Conservation (phyloP, 2,888 invertebrate genomes). For the Hirtodrosophila duncani region DNA sequence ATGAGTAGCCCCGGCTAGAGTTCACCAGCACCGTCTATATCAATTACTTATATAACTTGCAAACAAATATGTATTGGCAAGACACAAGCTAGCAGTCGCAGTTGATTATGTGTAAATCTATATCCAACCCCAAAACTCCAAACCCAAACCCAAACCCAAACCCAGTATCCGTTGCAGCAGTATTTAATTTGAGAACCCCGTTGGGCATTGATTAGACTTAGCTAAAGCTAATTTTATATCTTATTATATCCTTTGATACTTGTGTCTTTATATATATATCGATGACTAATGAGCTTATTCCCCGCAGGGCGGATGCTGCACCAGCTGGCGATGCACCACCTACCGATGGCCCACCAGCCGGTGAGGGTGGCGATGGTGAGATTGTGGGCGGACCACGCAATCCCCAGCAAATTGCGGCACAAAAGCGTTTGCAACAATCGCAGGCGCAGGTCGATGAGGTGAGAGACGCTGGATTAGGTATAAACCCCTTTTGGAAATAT, state of each 20-base stretch:
- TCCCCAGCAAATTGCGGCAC: slow-evolving; percentile 90
- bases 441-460: slow-evolving; percentile 92
- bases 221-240: slow-evolving; percentile 9
- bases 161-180: slow-evolving; percentile 2
- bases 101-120: background rate
- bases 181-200: slow-evolving; percentile 53
- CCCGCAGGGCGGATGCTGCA: slow-evolving; percentile 76
- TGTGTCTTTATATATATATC: slow-evolving; percentile 29
- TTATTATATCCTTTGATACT: too few species aligned
- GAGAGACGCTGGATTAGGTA: slow-evolving; percentile 9
- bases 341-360: slow-evolving; percentile 83
- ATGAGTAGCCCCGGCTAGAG: slow-evolving; percentile 49
- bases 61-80: slow-evolving; percentile 8
- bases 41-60: slow-evolving; percentile 2
- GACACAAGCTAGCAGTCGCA: slow-evolving; percentile 14
- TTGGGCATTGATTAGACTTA: slow-evolving; percentile 60
- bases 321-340: slow-evolving; percentile 76
- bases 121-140: slow-evolving; percentile 2
- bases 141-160: slow-evolving; percentile 3
- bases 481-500: background rate
- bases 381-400: slow-evolving; percentile 92
- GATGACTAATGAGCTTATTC: slow-evolving; percentile 15
- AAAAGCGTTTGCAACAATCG: slow-evolving; percentile 89
- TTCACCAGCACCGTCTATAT: slow-evolving; percentile 44
- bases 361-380: slow-evolving; percentile 84